A percentile compares a stretch with the other conserved stretches of the same genome.
Evolutionary conservation across 2,888 invertebrate genomes (phyloP).

Genomic region (Caenorhabditis sp.): DNA sequence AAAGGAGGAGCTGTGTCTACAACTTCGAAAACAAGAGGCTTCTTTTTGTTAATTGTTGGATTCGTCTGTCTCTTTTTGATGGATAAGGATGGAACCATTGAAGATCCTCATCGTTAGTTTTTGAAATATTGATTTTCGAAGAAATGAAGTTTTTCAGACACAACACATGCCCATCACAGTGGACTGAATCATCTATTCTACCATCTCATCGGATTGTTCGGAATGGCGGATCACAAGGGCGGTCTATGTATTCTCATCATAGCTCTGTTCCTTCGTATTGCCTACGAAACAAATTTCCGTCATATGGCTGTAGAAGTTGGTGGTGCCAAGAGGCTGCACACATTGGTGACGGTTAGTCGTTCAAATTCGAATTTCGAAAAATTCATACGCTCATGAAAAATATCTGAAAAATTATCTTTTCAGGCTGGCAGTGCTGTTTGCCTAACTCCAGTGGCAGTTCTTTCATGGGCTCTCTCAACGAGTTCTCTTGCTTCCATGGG

Average conservation of each 20-base stretch:
- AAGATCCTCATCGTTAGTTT: slow-evolving; percentile 84
- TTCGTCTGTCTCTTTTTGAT: slow-evolving; percentile 85
- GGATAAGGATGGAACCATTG: slow-evolving; percentile 85
- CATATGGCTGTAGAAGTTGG: slow-evolving; percentile 85
- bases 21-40: slow-evolving; percentile 84
- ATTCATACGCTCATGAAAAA: no score
- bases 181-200: slow-evolving; percentile 85
- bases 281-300: slow-evolving; percentile 84
- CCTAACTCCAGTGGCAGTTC: slow-evolving; percentile 84
- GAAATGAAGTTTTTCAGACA: slow-evolving; percentile 75
- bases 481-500: slow-evolving; percentile 46
- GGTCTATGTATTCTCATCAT: slow-evolving; percentile 85
- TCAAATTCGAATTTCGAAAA: neutral
- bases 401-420: slow-evolving; percentile 8
- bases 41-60: slow-evolving; percentile 84
- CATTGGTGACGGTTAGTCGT: slow-evolving; percentile 84
- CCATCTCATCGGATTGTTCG: slow-evolving; percentile 85
- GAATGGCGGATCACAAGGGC: slow-evolving; percentile 86
- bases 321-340: slow-evolving; percentile 85
- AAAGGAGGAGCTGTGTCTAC: slow-evolving; percentile 73
- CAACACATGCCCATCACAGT: slow-evolving; percentile 84
- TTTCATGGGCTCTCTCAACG: slow-evolving; percentile 82
- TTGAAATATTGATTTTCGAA: slow-evolving; percentile 6
- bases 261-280: slow-evolving; percentile 84
- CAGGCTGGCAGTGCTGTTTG: slow-evolving; percentile 79